Conservation (phyloP, 2,888 invertebrate genomes). For the Acronicta psi region DNA sequence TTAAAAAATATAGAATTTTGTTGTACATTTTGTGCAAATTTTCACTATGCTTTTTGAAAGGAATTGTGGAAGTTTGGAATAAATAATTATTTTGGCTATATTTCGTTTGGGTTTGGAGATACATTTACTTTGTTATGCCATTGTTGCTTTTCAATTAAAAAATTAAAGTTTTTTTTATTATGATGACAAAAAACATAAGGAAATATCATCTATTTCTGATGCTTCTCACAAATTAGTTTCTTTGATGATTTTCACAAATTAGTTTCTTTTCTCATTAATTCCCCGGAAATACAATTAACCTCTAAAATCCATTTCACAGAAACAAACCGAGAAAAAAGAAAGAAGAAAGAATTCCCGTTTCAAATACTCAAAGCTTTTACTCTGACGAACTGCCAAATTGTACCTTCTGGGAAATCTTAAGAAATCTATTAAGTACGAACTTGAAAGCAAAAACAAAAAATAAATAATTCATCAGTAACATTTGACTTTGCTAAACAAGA, state of each 20-base stretch:
- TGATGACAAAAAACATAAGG: too few species aligned
- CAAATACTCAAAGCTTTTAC: slow-evolving; percentile 7
- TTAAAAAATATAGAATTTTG: slow-evolving; percentile 4
- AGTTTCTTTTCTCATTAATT: background rate
- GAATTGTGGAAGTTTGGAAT: too few species aligned
- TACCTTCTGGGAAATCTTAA: slow-evolving; percentile 25
- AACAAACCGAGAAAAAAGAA: too few species aligned
- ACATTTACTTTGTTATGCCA: too few species aligned
- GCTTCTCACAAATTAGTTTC: too few species aligned
- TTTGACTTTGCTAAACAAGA: slow-evolving; percentile 35
- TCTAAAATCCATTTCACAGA: background rate
- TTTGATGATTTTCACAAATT: too few species aligned
- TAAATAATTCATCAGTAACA: slow-evolving; percentile 48
- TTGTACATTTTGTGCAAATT: slow-evolving; percentile 5
- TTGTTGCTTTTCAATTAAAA: too few species aligned
- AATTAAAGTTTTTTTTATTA: too few species aligned
- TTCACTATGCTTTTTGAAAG: background rate
- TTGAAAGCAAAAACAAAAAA: slow-evolving; percentile 17
- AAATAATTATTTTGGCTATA: too few species aligned
- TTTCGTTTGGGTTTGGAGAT: too few species aligned
- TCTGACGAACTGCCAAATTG: slow-evolving; percentile 6
- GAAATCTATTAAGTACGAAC: slow-evolving; percentile 14
- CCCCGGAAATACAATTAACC: background rate
- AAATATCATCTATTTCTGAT: too few species aligned
- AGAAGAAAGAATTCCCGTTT: background rate